Evolutionary conservation across 1,140 invertebrate genomes (phyloP).

Genomic region (Lepidurus packardi): DNA sequence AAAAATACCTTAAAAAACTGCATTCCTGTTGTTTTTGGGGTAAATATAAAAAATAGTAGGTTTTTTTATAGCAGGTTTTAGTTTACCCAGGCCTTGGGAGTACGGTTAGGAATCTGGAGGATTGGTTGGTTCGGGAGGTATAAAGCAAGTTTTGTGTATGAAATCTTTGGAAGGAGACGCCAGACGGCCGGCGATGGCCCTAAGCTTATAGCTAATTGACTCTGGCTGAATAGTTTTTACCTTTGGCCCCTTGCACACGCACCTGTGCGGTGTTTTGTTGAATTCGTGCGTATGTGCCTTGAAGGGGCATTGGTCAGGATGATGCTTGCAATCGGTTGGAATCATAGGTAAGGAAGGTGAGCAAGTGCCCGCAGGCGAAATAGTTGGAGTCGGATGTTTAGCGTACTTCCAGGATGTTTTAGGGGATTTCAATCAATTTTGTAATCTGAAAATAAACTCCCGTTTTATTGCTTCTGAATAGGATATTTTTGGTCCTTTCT

Average conservation of each 20-base stretch:
- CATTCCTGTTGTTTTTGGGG: background rate
- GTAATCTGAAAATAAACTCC: background rate
- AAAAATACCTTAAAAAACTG: background rate
- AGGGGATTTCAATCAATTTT: background rate
- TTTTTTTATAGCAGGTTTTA: background rate
- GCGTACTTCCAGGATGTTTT: background rate
- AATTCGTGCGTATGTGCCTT: background rate
- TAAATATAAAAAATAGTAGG: background rate
- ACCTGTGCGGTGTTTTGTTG: background rate
- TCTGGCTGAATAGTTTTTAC: background rate
- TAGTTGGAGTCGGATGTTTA: background rate
- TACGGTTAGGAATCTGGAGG: conserved; percentile 4
- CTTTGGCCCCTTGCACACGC: conserved; percentile 1
- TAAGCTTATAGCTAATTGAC: background rate
- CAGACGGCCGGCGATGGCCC: background rate
- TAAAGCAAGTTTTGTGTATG: background rate
- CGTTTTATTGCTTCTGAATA: too few species aligned
- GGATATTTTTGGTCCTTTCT: too few species aligned
- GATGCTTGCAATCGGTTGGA: background rate
- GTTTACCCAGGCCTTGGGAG: background rate
- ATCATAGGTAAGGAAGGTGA: conserved; percentile 8
- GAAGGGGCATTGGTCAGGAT: background rate
- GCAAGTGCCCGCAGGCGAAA: background rate
- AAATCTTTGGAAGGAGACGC: background rate
- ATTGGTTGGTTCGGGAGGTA: background rate